These are phyloP conservation scores for Chrysocyon brachyurus DNA, from an alignment of 2,797 vertebrate species.

Conservation along the genomic window DNA sequence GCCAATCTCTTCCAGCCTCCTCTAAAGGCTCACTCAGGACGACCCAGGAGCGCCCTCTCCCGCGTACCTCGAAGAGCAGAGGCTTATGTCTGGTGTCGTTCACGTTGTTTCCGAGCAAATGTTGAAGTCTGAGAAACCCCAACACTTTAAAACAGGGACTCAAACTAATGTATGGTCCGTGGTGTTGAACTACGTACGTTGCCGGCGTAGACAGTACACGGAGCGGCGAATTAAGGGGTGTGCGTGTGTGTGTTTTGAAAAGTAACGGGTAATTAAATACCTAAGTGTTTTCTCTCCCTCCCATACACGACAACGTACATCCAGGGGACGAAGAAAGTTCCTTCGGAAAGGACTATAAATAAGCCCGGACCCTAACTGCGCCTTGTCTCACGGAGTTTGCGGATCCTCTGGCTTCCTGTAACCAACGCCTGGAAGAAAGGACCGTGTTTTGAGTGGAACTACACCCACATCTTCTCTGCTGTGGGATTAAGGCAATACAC, in stretches of 20 bases:
- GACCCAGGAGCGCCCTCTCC: not conserved
- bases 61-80: fast-evolving
- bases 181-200: fast-evolving
- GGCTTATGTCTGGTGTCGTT: fast-evolving
- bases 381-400: not conserved
- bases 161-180: fast-evolving
- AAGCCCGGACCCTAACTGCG: fast-evolving
- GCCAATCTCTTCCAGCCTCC: not conserved
- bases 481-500: not conserved
- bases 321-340: no score
- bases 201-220: fast-evolving
- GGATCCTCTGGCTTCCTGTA: not conserved
- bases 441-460: not conserved
- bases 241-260: not conserved
- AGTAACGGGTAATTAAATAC: not conserved
- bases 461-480: not conserved
- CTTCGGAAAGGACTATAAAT: not conserved
- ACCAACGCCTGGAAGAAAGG: not conserved
- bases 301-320: fast-evolving
- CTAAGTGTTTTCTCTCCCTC: not conserved
- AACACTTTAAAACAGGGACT: not conserved
- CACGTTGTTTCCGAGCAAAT: fast-evolving
- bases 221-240: not conserved
- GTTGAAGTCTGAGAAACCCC: not conserved
- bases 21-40: not conserved